phyloP scores from a whole-genome alignment of 2,113 vertebrate genomes.

The Centropus bengalensis region DNA sequence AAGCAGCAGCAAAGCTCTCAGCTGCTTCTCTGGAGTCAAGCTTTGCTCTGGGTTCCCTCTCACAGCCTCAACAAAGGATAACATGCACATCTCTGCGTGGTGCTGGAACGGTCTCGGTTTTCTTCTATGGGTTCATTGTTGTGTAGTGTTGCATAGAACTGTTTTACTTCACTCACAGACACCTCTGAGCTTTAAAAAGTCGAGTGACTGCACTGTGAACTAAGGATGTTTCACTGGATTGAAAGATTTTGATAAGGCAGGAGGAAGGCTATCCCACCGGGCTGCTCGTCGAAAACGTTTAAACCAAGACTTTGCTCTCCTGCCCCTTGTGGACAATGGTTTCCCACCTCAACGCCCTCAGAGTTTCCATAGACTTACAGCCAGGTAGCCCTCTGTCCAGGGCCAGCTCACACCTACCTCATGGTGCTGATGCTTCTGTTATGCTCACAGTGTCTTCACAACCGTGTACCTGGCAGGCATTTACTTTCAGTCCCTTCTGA shows the following conservation, averaged over 20 bases:
- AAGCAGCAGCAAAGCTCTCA: background rate
- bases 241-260: background rate
- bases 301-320: background rate
- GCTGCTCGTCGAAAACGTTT: background rate
- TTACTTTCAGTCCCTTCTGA: background rate
- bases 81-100: background rate
- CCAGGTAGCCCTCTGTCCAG: background rate
- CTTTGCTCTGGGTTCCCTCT: background rate
- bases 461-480: background rate
- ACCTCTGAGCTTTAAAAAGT: background rate
- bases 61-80: background rate
- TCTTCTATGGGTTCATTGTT: rapidly evolving
- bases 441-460: background rate
- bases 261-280: background rate
- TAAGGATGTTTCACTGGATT: background rate
- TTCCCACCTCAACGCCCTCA: background rate
- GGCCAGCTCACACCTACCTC: background rate
- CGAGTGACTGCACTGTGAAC: background rate
- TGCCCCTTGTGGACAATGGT: background rate
- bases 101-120: background rate
- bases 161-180: background rate
- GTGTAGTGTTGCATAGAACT: background rate
- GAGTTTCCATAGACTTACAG: background rate
- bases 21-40: background rate
- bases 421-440: background rate